Conservation (phyloP, 1,140 invertebrate genomes). For the Phthorimaea operculella region DNA sequence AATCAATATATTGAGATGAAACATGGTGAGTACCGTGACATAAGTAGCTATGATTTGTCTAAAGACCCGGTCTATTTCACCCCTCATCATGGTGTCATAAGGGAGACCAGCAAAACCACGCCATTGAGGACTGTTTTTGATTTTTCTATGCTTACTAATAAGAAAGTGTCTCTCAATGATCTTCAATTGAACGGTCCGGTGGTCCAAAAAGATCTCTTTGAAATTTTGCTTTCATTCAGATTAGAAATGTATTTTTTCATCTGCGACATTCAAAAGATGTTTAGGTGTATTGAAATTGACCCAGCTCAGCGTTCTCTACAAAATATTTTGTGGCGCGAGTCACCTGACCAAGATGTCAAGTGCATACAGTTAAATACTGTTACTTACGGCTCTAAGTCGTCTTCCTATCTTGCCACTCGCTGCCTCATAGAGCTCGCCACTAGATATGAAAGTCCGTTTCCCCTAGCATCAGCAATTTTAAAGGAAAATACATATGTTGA, state of each 20-base stretch:
- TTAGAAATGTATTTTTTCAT: conserved; percentile 1
- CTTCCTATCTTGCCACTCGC: conserved; percentile 1
- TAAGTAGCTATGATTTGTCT: conserved; percentile 8
- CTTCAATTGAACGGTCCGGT: conserved; percentile 15
- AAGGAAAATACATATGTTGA: conserved; percentile 4
- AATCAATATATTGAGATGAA: conserved; percentile 18
- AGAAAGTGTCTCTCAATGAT: conserved; percentile 19
- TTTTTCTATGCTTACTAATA: conserved; percentile 12
- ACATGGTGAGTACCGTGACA: conserved; percentile 19
- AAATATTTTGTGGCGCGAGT: conserved; percentile 5
- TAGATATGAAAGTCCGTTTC: background rate
- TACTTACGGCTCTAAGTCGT: background rate
- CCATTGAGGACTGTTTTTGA: conserved; percentile 34
- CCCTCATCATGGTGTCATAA: conserved; percentile 24
- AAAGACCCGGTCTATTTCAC: conserved; percentile 18
- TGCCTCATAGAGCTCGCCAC: background rate
- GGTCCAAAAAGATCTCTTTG: conserved; percentile 1
- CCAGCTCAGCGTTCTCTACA: conserved; percentile 2
- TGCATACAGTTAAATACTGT: conserved; percentile 4
- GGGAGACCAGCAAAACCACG: conserved; percentile 18
- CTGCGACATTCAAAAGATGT: conserved; percentile 3
- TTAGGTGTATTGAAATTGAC: background rate
- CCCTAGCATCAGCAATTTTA: background rate
- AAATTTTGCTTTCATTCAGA: background rate
- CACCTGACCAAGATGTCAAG: background rate